These are phyloP conservation scores for Malurus cyaneus DNA, from an alignment of 2,113 vertebrate genomes.

Conservation along the genomic window DNA sequence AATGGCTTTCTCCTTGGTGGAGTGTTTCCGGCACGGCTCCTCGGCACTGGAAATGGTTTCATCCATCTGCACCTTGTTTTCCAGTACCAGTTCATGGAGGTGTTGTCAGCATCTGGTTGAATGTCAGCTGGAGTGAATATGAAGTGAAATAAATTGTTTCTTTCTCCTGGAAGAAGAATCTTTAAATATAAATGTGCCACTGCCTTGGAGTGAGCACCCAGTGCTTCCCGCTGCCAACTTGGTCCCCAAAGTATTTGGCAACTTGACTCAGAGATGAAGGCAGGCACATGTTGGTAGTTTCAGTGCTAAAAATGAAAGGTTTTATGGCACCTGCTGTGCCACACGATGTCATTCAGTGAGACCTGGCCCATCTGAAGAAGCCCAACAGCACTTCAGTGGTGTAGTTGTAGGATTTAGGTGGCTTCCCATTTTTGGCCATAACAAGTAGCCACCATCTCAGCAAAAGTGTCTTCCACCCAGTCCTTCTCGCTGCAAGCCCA, in stretches of 20 bases:
- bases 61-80: constrained; percentile 11
- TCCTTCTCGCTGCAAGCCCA: not conserved
- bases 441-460: not conserved
- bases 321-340: not conserved
- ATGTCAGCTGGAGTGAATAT: not conserved
- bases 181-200: fast-evolving
- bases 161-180: not conserved
- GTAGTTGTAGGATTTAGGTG: not conserved
- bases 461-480: not conserved
- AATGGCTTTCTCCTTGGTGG: constrained; percentile 45
- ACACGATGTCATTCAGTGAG: fast-evolving
- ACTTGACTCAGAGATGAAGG: not conserved
- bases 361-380: not conserved
- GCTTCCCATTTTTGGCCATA: not conserved
- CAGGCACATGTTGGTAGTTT: not conserved
- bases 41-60: not conserved
- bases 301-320: fast-evolving
- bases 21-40: not conserved
- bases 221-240: not conserved
- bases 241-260: not conserved
- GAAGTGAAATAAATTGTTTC: not conserved
- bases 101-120: not conserved
- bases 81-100: not conserved
- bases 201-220: not conserved
- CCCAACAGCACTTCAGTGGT: not conserved